phyloP scores from a whole-genome alignment of 2,797 vertebrate genomes.

The Hylomyscus alleni region DNA sequence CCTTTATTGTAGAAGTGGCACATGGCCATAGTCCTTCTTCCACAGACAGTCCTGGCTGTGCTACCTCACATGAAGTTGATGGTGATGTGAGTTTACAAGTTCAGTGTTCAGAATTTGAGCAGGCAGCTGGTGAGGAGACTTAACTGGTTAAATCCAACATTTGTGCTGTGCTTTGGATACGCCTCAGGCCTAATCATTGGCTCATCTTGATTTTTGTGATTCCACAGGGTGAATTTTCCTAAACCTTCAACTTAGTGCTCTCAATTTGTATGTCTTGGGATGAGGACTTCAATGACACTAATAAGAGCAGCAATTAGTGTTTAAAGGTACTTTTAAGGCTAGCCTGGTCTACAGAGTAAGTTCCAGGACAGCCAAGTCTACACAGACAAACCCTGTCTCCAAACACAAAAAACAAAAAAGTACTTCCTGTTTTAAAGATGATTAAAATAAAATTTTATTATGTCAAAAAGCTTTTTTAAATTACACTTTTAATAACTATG shows the following conservation, averaged over 20 bases:
- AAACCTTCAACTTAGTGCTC: not conserved
- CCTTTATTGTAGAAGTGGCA: not conserved
- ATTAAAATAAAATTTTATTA: not conserved
- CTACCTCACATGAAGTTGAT: not conserved
- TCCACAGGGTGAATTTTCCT: not conserved
- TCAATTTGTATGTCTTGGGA: not conserved
- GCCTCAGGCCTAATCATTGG: not conserved
- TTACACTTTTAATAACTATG: too few species aligned
- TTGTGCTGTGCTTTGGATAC: not conserved
- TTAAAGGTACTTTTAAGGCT: not conserved
- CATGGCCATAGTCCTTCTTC: conserved; percentile 8
- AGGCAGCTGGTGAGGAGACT: not conserved
- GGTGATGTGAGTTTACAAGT: not conserved
- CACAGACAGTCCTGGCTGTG: not conserved
- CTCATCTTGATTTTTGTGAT: not conserved
- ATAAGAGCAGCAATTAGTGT: not conserved
- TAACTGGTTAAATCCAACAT: not conserved
- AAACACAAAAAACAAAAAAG: not conserved
- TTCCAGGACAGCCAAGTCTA: not conserved
- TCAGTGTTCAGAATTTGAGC: not conserved
- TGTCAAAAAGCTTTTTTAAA: too few species aligned
- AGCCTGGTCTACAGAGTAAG: not conserved
- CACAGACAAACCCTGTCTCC: not conserved
- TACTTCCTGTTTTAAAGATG: not conserved
- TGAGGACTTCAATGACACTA: not conserved